A percentile compares a stretch with the other conserved stretches of the same genome.
Evolutionary conservation across 2,113 vertebrate genomes (phyloP).

Genomic region (Cepphus grylle): DNA sequence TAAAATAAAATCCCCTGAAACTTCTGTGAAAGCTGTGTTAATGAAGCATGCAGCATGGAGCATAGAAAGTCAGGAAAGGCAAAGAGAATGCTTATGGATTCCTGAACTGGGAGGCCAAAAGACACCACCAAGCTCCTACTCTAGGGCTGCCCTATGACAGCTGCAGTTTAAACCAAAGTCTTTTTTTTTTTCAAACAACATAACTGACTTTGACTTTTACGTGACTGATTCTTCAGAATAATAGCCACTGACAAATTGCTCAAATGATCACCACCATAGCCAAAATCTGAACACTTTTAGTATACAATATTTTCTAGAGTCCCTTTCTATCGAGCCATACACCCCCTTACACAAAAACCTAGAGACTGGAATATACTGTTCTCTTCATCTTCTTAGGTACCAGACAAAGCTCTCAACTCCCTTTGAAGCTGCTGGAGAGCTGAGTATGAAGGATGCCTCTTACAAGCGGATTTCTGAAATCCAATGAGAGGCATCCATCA

Average conservation of each 20-base stretch:
- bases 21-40: background rate
- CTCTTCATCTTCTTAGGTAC: background rate
- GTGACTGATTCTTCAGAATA: background rate
- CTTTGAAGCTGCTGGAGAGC: background rate
- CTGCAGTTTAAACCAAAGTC: fast-evolving
- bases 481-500: background rate
- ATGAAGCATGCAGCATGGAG: fast-evolving
- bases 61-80: background rate
- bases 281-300: background rate
- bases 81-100: fast-evolving
- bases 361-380: fast-evolving
- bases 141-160: background rate
- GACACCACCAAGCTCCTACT: fast-evolving
- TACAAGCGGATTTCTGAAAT: background rate
- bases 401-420: background rate
- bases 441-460: fast-evolving
- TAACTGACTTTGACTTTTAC: background rate
- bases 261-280: too few species aligned
- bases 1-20: too few species aligned
- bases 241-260: background rate
- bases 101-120: background rate
- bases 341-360: background rate
- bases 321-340: background rate
- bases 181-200: background rate
- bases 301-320: background rate